These are phyloP conservation scores for Calyptomena viridis DNA, from an alignment of 2,113 vertebrate species.

Conservation along the genomic window DNA sequence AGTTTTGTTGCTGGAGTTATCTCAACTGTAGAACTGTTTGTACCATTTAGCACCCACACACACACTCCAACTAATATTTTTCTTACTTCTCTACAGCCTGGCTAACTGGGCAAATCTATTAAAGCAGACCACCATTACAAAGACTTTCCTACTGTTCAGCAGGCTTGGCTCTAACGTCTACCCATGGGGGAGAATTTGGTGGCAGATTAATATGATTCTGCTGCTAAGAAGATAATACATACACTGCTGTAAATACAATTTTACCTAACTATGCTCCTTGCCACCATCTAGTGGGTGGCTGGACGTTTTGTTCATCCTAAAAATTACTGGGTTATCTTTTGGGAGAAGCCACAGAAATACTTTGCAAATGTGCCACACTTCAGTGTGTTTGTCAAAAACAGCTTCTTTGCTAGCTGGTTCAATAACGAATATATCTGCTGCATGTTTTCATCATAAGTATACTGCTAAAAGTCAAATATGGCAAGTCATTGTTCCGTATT, in stretches of 20 bases:
- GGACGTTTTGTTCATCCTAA: background rate
- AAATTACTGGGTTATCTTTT: background rate
- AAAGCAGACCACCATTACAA: background rate
- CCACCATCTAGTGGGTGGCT: conserved; percentile 30
- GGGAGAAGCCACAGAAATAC: background rate
- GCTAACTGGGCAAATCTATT: background rate
- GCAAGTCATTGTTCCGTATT: background rate
- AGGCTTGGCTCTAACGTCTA: background rate
- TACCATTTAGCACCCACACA: background rate
- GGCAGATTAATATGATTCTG: background rate
- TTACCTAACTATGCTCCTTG: conserved; percentile 31
- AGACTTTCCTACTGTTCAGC: background rate
- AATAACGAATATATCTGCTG: background rate
- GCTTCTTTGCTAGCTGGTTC: background rate
- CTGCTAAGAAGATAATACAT: background rate
- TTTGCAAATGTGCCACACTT: background rate
- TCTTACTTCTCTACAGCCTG: background rate
- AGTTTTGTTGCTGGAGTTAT: background rate
- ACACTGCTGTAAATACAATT: background rate
- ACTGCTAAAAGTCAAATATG: background rate
- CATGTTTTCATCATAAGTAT: background rate
- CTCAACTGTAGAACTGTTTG: background rate
- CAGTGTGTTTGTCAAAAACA: background rate
- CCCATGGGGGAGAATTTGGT: background rate
- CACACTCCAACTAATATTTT: background rate